A percentile compares a stretch with the other conserved stretches of the same genome.
These are phyloP conservation scores for Cerceris ruficornis DNA, from an alignment of 2,888 invertebrate genomes.

Conservation along the genomic window DNA sequence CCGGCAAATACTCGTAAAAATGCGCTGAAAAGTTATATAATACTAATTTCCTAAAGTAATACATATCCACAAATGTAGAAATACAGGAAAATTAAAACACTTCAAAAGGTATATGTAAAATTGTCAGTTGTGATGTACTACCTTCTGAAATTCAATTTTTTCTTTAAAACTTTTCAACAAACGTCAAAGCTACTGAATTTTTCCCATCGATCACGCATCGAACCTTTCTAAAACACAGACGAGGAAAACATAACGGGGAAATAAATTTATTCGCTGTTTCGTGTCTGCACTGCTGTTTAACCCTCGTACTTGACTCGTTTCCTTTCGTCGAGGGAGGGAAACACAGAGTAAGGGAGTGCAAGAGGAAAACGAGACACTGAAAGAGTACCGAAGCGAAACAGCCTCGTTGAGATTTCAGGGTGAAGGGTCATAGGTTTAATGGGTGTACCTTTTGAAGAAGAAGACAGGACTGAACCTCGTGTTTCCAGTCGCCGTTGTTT, in stretches of 20 bases:
- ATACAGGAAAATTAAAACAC: too few species aligned
- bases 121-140: too few species aligned
- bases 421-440: conserved; percentile 35
- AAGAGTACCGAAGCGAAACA: conserved; percentile 35
- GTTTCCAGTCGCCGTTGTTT: conserved; percentile 1
- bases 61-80: too few species aligned
- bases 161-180: too few species aligned
- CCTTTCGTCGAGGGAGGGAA: conserved; percentile 4
- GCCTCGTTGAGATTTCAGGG: conserved; percentile 46
- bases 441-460: conserved; percentile 17
- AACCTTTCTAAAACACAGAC: conserved; percentile 24
- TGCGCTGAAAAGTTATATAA: too few species aligned
- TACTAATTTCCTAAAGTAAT: too few species aligned
- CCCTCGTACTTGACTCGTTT: conserved; percentile 5
- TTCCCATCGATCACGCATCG: not conserved
- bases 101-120: too few species aligned
- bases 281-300: conserved; percentile 25
- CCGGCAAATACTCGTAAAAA: too few species aligned
- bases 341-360: not conserved
- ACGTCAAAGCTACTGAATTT: not conserved
- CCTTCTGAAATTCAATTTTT: too few species aligned
- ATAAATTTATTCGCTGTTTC: conserved; percentile 39
- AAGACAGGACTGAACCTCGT: conserved; percentile 19
- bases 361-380: conserved; percentile 4
- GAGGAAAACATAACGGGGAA: conserved; percentile 1